phyloP scores from a whole-genome alignment of 1,140 invertebrate species.

The Diplogasteroides magnus region DNA sequence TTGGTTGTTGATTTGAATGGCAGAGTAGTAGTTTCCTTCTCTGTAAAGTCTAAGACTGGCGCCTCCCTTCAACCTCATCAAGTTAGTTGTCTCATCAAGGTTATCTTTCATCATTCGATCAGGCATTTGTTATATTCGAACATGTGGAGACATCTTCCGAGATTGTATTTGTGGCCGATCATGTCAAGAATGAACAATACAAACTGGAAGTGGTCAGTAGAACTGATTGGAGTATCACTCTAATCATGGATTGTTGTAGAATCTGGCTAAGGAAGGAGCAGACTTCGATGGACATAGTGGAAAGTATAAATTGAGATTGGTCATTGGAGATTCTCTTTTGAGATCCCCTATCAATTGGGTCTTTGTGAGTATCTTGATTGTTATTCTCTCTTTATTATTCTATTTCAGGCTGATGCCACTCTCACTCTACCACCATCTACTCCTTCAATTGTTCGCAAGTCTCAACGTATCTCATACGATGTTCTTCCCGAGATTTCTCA shows the following conservation, averaged over 20 bases:
- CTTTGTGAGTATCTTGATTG: slow-evolving; percentile 60
- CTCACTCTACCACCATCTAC: slow-evolving; percentile 22
- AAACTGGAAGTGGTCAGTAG: slow-evolving; percentile 20
- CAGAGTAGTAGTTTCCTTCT: slow-evolving; percentile 9
- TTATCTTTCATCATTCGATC: not conserved
- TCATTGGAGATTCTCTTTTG: slow-evolving; percentile 81
- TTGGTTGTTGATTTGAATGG: not conserved
- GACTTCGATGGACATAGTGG: slow-evolving; percentile 75
- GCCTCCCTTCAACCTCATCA: slow-evolving; percentile 17
- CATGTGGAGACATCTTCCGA: slow-evolving; percentile 12
- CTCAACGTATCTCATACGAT: slow-evolving; percentile 42
- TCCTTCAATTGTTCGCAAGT: slow-evolving; percentile 29
- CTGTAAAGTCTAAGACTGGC: slow-evolving; percentile 21
- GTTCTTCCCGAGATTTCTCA: slow-evolving; percentile 64
- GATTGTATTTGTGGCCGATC: slow-evolving; percentile 18
- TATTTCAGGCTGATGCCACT: slow-evolving; percentile 29
- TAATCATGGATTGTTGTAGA: slow-evolving; percentile 60
- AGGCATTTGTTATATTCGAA: slow-evolving; percentile 29
- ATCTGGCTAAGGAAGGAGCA: slow-evolving; percentile 72
- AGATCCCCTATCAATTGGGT: slow-evolving; percentile 82
- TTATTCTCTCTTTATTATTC: not conserved
- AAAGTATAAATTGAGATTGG: slow-evolving; percentile 74
- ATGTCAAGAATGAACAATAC: slow-evolving; percentile 15
- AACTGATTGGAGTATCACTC: not conserved
- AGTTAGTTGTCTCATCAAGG: not conserved